A percentile compares a stretch with the other conserved stretches of the same genome.
Evolutionary conservation across 2,797 vertebrate genomes (phyloP).

Genomic region (Phrynocephalus guinanensis): DNA sequence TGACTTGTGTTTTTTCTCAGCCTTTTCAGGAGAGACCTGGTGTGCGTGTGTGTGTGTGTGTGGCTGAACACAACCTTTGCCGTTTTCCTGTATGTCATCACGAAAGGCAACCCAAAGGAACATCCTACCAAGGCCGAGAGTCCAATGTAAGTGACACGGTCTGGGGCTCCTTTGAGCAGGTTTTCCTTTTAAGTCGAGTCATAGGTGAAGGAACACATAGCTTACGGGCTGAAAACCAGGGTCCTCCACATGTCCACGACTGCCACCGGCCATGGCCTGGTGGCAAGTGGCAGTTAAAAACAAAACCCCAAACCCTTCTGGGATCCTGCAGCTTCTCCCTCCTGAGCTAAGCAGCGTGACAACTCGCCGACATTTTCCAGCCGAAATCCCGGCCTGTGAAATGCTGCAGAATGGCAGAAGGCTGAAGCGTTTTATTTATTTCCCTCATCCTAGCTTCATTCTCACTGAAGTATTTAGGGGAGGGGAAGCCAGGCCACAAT

Average conservation of each 20-base stretch:
- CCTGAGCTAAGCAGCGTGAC: constrained; percentile 16
- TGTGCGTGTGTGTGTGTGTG: too few species aligned
- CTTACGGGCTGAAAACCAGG: neutral
- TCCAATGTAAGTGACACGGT: too few species aligned
- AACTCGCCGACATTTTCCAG: constrained; percentile 42
- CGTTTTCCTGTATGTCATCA: neutral
- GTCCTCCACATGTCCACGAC: neutral
- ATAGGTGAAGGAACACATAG: constrained; percentile 53
- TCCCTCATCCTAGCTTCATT: constrained; percentile 55
- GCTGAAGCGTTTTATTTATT: constrained; percentile 55
- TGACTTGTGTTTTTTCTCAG: too few species aligned
- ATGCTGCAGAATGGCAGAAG: constrained; percentile 30
- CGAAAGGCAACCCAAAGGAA: neutral
- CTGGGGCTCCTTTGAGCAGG: constrained; percentile 39
- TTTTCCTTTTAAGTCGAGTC: constrained; percentile 61
- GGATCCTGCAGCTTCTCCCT: too few species aligned
- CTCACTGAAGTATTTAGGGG: constrained; percentile 69
- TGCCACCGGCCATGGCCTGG: neutral
- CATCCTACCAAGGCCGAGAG: neutral
- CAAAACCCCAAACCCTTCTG: neutral
- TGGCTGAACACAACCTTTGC: too few species aligned
- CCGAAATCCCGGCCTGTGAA: constrained; percentile 37
- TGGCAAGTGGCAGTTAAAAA: neutral
- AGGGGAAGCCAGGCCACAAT: constrained; percentile 60
- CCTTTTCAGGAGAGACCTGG: too few species aligned